Percentiles rank a stretch among this genome's conserved stretches.
phyloP scores from a whole-genome alignment of 2,888 invertebrate species.

The Polylopha cassiicola region DNA sequence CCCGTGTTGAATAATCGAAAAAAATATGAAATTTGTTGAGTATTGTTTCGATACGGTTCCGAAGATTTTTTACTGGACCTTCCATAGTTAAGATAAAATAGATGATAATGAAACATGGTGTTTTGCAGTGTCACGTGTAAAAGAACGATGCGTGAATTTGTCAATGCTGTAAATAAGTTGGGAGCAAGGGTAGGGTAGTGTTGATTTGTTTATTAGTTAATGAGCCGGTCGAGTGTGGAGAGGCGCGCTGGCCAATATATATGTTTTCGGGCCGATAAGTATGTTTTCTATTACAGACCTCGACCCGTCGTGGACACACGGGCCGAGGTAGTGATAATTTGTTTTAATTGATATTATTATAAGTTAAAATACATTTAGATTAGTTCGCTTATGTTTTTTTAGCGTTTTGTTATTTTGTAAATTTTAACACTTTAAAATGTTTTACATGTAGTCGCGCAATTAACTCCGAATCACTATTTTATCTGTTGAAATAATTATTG shows the following conservation, averaged over 20 bases:
- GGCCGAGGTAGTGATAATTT: conserved; percentile 62
- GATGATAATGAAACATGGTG: conserved; percentile 15
- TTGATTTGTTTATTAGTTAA: conserved; percentile 35
- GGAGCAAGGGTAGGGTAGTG: conserved; percentile 34
- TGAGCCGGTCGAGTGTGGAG: conserved; percentile 7
- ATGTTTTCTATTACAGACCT: conserved; percentile 57
- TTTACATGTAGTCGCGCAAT: conserved; percentile 58
- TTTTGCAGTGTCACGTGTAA: conserved; percentile 22
- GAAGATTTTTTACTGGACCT: conserved; percentile 61
- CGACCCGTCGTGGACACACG: conserved; percentile 31
- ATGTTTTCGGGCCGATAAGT: conserved; percentile 75
- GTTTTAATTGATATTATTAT: conserved; percentile 68
- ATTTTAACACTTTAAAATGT: conserved; percentile 63
- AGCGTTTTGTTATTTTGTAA: conserved; percentile 72
- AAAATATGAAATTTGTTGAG: conserved; percentile 45
- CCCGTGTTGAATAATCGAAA: conserved; percentile 49
- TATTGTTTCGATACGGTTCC: conserved; percentile 40
- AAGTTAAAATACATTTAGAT: conserved; percentile 57
- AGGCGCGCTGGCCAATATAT: conserved; percentile 67
- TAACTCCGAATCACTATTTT: conserved; percentile 55
- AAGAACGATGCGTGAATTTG: conserved; percentile 30
- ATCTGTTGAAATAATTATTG: conserved; percentile 49
- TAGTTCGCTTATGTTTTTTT: conserved; percentile 68
- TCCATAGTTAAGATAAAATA: conserved; percentile 23
- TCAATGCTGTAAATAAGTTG: conserved; percentile 49